A percentile compares a stretch with the other conserved stretches of the same genome.
Evolutionary conservation across 2,797 vertebrate genomes (phyloP).

Genomic region (Hydrophis major): DNA sequence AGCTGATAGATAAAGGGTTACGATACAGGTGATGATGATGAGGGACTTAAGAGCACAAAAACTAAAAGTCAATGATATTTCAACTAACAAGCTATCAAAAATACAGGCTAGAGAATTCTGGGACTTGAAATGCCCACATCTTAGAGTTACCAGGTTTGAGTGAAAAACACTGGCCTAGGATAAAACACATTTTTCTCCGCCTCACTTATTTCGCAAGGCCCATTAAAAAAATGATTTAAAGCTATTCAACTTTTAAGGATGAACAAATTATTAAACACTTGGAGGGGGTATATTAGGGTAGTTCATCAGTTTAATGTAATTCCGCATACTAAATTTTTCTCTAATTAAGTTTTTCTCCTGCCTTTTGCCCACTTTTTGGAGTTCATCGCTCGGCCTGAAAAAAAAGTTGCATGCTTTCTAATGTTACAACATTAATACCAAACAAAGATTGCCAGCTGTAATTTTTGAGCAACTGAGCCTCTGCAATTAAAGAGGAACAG

Average conservation of each 20-base stretch:
- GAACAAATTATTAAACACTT: background rate
- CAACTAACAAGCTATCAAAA: background rate
- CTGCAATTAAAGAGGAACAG: background rate
- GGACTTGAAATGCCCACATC: background rate
- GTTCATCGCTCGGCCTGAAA: background rate
- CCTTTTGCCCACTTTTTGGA: background rate
- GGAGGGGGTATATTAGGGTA: background rate
- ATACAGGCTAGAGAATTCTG: background rate
- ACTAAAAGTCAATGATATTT: background rate
- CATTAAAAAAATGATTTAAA: background rate
- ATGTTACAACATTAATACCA: background rate
- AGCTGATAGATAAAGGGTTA: slow-evolving; percentile 66
- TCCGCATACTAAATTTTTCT: background rate
- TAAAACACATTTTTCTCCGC: background rate
- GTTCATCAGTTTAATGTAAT: background rate
- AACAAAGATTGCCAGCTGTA: background rate
- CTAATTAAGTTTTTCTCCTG: background rate
- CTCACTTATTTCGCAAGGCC: background rate
- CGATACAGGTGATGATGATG: accelerated
- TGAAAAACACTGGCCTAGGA: background rate
- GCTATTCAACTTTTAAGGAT: background rate
- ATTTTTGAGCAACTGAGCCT: background rate
- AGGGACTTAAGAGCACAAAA: background rate
- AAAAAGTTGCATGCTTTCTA: background rate
- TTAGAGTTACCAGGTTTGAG: background rate